A percentile compares a stretch with the other conserved stretches of the same genome.
phyloP scores from a whole-genome alignment of 1,140 invertebrate genomes.

The Ridgeia piscesae region DNA sequence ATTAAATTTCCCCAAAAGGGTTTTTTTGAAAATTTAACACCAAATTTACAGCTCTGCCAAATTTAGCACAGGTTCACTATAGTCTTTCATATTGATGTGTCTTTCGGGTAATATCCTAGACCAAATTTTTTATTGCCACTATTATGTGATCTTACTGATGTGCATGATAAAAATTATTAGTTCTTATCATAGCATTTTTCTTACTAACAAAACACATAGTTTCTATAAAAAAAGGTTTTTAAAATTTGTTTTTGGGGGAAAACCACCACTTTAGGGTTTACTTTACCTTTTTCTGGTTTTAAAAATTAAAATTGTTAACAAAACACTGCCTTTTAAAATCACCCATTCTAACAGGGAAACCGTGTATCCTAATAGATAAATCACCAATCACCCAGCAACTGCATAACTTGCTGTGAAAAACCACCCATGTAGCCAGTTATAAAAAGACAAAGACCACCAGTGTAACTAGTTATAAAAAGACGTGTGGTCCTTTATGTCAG shows the following conservation, averaged over 20 bases:
- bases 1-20: no score
- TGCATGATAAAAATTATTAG: not conserved
- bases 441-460: no score
- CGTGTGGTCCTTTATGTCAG: not conserved
- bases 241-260: not conserved
- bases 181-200: not conserved
- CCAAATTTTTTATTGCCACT: no score
- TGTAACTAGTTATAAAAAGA: not conserved
- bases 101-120: no score
- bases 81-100: no score
- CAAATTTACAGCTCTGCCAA: not conserved
- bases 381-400: not conserved
- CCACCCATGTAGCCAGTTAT: no score
- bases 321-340: not conserved
- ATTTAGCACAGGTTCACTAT: not conserved
- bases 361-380: not conserved
- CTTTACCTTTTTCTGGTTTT: not conserved
- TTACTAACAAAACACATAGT: not conserved
- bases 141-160: not conserved
- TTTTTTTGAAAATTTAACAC: not conserved
- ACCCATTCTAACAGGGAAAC: not conserved
- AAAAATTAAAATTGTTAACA: no score
- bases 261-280: not conserved
- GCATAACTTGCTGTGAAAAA: not conserved
- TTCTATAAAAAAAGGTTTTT: not conserved